phyloP scores from a whole-genome alignment of 2,113 vertebrate species.

The Lepus europaeus region DNA sequence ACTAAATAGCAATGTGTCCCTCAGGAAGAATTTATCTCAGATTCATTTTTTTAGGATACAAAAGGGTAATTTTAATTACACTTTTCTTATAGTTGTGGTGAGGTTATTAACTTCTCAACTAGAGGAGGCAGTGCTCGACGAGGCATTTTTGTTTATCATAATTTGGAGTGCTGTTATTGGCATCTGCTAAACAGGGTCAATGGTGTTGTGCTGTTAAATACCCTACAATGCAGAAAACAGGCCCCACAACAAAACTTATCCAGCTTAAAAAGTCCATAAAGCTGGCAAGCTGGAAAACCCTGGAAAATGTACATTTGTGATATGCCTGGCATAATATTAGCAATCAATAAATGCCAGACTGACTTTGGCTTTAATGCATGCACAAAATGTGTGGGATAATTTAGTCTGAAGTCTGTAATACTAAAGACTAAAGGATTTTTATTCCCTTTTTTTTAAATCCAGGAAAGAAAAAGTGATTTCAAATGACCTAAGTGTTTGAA shows the following conservation, averaged over 20 bases:
- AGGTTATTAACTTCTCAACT: conserved; percentile 19
- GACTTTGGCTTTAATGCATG: background rate
- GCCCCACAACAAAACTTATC: background rate
- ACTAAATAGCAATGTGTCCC: background rate
- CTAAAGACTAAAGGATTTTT: background rate
- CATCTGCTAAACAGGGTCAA: background rate
- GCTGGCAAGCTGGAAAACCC: background rate
- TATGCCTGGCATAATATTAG: background rate
- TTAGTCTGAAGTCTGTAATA: background rate
- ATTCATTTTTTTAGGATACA: background rate
- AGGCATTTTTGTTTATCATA: background rate
- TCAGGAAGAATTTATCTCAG: background rate
- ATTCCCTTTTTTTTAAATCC: background rate
- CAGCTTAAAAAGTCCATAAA: background rate
- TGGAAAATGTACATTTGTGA: background rate
- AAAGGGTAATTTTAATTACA: background rate
- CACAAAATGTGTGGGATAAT: conserved; percentile 2
- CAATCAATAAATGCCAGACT: background rate
- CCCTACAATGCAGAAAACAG: background rate
- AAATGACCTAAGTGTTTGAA: background rate
- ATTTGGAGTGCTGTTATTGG: background rate
- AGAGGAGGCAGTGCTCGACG: background rate
- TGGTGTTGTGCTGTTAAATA: background rate
- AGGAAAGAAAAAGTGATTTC: background rate
- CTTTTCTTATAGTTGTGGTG: background rate